These are phyloP conservation scores for Phoebastria nigripes DNA, from an alignment of 2,797 vertebrate genomes.

Conservation along the genomic window DNA sequence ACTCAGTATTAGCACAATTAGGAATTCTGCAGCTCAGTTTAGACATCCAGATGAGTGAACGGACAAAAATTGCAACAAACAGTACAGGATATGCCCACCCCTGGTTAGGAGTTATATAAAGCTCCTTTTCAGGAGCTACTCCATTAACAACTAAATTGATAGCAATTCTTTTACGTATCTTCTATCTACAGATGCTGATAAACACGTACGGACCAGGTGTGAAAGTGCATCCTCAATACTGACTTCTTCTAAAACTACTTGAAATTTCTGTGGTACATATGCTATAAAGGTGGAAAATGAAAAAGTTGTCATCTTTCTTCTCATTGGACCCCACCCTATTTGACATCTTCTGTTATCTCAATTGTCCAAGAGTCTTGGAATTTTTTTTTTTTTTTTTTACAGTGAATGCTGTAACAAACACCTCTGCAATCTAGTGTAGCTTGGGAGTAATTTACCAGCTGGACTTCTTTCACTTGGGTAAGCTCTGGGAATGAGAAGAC, in stretches of 20 bases:
- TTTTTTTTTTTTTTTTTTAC: background rate
- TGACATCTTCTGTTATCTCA: background rate
- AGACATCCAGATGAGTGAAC: background rate
- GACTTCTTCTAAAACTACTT: background rate
- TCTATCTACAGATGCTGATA: background rate
- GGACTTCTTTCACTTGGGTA: background rate
- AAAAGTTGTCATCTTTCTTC: conserved; percentile 7
- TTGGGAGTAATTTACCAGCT: background rate
- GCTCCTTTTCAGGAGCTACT: background rate
- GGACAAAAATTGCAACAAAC: background rate
- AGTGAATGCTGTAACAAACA: background rate
- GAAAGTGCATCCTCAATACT: background rate
- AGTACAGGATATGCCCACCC: background rate
- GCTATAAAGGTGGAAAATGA: background rate
- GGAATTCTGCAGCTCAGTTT: background rate
- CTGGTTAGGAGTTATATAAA: background rate
- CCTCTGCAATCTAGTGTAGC: background rate
- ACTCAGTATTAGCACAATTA: background rate
- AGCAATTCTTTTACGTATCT: background rate
- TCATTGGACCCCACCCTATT: conserved; percentile 51
- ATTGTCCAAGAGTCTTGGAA: background rate
- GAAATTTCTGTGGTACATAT: background rate
- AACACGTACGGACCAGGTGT: background rate
- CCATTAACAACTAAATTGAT: background rate
- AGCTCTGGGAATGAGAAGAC: background rate